Base-by-base conservation (phyloP, 2,113 vertebrate species). In the Glaucomys volans region DNA sequence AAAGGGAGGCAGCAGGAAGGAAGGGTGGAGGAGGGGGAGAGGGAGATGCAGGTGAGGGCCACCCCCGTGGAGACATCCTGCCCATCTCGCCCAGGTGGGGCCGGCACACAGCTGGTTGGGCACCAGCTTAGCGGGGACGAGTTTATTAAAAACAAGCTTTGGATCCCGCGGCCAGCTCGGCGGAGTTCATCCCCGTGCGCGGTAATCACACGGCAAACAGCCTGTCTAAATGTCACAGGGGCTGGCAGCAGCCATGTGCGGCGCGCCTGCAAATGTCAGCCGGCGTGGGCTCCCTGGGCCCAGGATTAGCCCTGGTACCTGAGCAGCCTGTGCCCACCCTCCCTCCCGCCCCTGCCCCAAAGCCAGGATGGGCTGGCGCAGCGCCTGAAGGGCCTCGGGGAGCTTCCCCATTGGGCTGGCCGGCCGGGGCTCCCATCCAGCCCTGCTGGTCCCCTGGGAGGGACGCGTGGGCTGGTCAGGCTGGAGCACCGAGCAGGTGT, bases 261-360 rank as follows among this genome's bases (percentile, higher is more conserved):
- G 95, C 83, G 95, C 97, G 98, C 93, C 96, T 95, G 98, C 96
- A 99, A 99, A 99, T 99, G 99, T 99, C 99, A 99, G 98, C 80
- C 17, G 10, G 30, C 28, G 98, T 97, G 98, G 98, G 98, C 97
- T 97, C 97, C 97, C 90, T 62, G 96, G 96, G 88, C 95, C 96
- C 72, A 62, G 96, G 98, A 98, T 99, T 98, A 98, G 97, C 98
- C 95, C 96, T 97, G 97, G 97, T 98, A 97, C 96, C 98, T 97
- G 95, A 64, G 84, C 50, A 5, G 64, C 90, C 72, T 8, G 66
- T 4, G 75, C 96, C 92, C 5, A 18, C 94, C 91, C 79, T 93
- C 81, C 96, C 84, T 84, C 20, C 10, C 32, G 84, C 94, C 89
- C 11, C 13, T 42, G 87, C 95, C 92, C 71, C 87, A 91, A 76